Conservation (phyloP, 2,888 invertebrate species). For the Polyommatus icarus region DNA sequence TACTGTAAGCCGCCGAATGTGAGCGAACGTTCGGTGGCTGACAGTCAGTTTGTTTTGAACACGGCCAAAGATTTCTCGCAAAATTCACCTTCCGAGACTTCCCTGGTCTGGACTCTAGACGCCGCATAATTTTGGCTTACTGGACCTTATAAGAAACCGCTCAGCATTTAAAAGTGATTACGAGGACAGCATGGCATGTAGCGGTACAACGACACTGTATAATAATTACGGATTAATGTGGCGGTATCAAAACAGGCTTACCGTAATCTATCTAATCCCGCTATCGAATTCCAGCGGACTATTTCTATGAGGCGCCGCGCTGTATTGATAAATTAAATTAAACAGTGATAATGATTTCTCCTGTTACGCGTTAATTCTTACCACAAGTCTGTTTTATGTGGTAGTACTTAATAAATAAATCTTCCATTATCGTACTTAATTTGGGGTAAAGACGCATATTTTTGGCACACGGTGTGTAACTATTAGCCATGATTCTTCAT, state of each 20-base stretch:
- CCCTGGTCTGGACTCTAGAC: too few species aligned
- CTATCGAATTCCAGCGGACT: constrained; percentile 4
- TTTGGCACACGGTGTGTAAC: too few species aligned
- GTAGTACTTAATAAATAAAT: not conserved
- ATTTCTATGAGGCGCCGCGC: constrained; percentile 16
- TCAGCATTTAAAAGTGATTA: not conserved
- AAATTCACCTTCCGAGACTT: too few species aligned
- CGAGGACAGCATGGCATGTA: not conserved
- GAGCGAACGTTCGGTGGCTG: too few species aligned
- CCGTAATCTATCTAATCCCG: constrained; percentile 24
- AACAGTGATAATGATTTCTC: not conserved
- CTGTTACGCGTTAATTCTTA: not conserved
- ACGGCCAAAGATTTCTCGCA: too few species aligned
- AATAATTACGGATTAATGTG: constrained; percentile 31
- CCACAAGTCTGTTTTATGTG: too few species aligned
- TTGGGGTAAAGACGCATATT: not conserved
- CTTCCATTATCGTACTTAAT: not conserved
- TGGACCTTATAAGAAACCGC: not conserved
- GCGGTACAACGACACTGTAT: constrained; percentile 33
- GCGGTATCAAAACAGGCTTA: constrained; percentile 16
- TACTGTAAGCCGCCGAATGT: too few species aligned
- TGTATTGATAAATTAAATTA: not conserved
- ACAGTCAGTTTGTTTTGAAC: too few species aligned
- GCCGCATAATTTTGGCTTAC: not conserved
- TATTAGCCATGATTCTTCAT: too few species aligned